A percentile compares a stretch with the other conserved stretches of the same genome.
phyloP scores from a whole-genome alignment of 2,888 invertebrate species.

The Lucinisca nassula region DNA sequence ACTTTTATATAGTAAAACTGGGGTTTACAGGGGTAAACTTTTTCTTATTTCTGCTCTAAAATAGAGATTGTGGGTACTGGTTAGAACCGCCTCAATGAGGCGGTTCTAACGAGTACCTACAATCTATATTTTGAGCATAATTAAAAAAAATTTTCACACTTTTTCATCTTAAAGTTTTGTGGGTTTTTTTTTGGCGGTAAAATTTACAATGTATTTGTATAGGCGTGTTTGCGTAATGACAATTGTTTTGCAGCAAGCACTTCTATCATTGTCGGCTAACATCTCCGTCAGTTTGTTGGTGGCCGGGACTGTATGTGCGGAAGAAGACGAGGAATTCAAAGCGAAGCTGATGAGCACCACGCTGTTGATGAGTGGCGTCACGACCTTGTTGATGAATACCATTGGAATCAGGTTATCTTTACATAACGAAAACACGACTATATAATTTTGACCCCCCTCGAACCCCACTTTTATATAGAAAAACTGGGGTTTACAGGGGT shows the following conservation, averaged over 20 bases:
- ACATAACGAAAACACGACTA: too few species aligned
- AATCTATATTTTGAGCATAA: background rate
- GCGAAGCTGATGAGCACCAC: conserved; percentile 37
- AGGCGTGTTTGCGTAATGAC: background rate
- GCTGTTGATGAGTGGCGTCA: conserved; percentile 26
- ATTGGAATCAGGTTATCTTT: background rate
- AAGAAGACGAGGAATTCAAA: conserved; percentile 60
- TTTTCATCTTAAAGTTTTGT: too few species aligned
- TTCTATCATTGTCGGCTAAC: conserved; percentile 53
- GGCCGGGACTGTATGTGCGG: conserved; percentile 26
- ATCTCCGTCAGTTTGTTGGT: conserved; percentile 34
- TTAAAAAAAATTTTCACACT: too few species aligned
- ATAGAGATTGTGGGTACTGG: too few species aligned
- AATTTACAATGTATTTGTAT: background rate
- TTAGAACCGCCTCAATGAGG: background rate
- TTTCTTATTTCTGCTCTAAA: too few species aligned
- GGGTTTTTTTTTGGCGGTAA: too few species aligned
- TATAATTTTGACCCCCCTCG: too few species aligned
- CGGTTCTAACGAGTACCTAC: background rate
- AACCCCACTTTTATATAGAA: too few species aligned
- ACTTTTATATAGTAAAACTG: too few species aligned
- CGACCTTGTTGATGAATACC: conserved; percentile 16
- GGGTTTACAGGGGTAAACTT: too few species aligned
- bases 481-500: too few species aligned
- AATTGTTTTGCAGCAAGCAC: conserved; percentile 52